Evolutionary conservation across 2,888 invertebrate species (phyloP), one percentile per base, ranked within the genome.

Genomic region (Aphodius granarius): DNA sequence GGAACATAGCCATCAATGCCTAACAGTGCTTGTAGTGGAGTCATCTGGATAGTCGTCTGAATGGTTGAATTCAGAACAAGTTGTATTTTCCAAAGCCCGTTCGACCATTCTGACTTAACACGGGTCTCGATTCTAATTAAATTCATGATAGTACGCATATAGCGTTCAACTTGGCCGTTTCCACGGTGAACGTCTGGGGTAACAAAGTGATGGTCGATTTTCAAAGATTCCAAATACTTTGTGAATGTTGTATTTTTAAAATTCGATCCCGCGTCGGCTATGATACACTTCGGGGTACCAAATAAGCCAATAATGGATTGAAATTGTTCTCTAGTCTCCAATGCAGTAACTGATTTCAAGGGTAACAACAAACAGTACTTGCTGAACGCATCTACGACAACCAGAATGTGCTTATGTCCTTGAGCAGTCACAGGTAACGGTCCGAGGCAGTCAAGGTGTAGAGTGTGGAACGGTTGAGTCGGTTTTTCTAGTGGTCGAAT

Each of bases 121-220:
- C n/a, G 9, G 0, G 73, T 77, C 72, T 79, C 76, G 66, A 80
- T 74, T 62, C 79, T 63, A 15, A 80, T 63, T 62, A 81, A 65
- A 65, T 80, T 79, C 77, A 75, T 81, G 16, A 80, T 77, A 0
- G 80, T 81, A 13, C 78, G 63, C 78, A 81, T 79, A 66, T 80
- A 81, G 0, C 77, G 73, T 62, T 79, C 78, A 9, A 79, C 78
- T 22, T 74, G 74, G 6, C 74, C 74, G 19, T 74, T 74, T 63
- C 63, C 62, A 18, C 78, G 21, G 66, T 78, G 78, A 13, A 78
- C 66, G 70, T 79, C 78, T n/a, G 79, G 78, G 16, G 78, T 78
- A 43, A 78, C 74, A 71, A 72, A 79, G 74, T 78, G 77, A 43
- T 73, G 66, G 3, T 71, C 73, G n/a, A 78, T 68, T 17, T 68